Percentiles rank a stretch among this genome's conserved stretches.
phyloP scores from a whole-genome alignment of 2,797 vertebrate species.

The Lates japonicus region DNA sequence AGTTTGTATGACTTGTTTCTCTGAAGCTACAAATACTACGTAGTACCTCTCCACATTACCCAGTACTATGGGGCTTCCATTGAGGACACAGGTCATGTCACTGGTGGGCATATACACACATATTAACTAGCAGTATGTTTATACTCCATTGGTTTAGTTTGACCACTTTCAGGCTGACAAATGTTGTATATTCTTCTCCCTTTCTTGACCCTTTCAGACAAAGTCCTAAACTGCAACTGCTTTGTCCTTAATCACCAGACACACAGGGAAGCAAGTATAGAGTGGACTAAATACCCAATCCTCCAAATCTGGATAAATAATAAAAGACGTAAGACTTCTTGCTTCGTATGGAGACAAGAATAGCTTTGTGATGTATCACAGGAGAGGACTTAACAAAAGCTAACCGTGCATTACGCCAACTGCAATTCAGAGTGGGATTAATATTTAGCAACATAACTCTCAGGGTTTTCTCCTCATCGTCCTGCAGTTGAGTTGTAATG shows the following conservation, averaged over 20 bases:
- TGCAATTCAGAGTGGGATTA: conserved; percentile 52
- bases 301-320: conserved; percentile 47
- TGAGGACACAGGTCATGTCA: no score
- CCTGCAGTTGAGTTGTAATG: background rate
- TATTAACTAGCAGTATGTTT: background rate
- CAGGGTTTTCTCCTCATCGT: conserved; percentile 8
- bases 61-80: no score
- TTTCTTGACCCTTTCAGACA: background rate
- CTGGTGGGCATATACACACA: no score
- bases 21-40: no score
- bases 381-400: conserved; percentile 50
- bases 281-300: conserved; percentile 29
- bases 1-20: background rate
- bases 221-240: background rate
- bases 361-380: conserved; percentile 52
- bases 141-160: background rate
- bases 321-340: conserved; percentile 35
- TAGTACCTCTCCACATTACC: no score
- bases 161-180: background rate
- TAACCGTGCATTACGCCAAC: conserved; percentile 42
- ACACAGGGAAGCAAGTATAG: background rate
- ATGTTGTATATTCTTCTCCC: background rate
- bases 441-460: conserved; percentile 57
- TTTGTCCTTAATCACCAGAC: conserved; percentile 15
- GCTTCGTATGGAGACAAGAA: conserved; percentile 39